Evolutionary conservation across 92 coral and sea anemone species (phyloP), one percentile per base, ranked within the genome.

Genomic region (Hydrozoanthus gracilis): DNA sequence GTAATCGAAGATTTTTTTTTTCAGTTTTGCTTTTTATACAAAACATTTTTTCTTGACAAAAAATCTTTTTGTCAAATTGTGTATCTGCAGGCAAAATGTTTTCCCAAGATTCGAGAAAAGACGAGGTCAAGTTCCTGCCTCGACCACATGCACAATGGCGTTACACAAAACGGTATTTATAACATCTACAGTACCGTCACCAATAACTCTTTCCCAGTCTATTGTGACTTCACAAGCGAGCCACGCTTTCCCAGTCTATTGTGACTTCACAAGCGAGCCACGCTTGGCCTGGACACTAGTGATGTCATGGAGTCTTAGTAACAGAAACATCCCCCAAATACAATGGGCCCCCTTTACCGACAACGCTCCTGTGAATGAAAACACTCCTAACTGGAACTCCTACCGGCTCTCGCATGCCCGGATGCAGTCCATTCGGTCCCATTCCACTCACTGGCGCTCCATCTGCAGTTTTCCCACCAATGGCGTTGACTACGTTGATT

Each of bases 201-300:
- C n/a, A n/a, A n/a, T n/a, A n/a, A n/a, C n/a, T n/a, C 35, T 73
- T 73, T 78, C 65, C 88, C 92, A 8, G 93, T 90, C 20, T 90
- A 90, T 87, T 92, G 95, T 48, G 95, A 92, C 86, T 77, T 92
- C 79, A 87, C 75, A 15, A 75, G 91, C 46, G 95, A 92, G 67
- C 75, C 91, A 58, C 91, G 89, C 13, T 79, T n/a, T n/a, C n/a
- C n/a, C n/a, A n/a, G n/a, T n/a, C n/a, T n/a, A n/a, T n/a, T n/a
- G n/a, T n/a, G n/a, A n/a, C n/a, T n/a, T n/a, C n/a, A n/a, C n/a
- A n/a, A n/a, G n/a, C n/a, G n/a, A n/a, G n/a, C n/a, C n/a, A n/a
- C n/a, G n/a, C n/a, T n/a, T 80, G 10, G 95, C 91, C 88, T 92
- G 95, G 95, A 92, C 95, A 27, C 79, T 92, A 54, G 95, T 92